A percentile compares a stretch with the other conserved stretches of the same genome.
Conservation (phyloP, 2,113 vertebrate genomes). For the Gulo gulo region DNA sequence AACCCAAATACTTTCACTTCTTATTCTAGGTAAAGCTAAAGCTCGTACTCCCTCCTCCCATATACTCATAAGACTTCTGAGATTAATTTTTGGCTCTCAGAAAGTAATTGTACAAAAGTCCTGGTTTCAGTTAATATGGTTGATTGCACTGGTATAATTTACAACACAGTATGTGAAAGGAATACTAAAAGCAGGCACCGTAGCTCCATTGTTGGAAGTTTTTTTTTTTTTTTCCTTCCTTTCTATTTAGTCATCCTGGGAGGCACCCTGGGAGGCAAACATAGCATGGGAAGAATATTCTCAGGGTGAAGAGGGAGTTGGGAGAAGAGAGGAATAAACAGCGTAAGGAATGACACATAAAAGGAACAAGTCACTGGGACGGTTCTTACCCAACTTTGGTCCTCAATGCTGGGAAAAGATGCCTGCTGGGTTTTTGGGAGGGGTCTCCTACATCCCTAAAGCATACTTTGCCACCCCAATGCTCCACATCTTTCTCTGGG, state of each 20-base stretch:
- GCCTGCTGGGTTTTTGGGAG: not conserved
- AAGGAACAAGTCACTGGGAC: not conserved
- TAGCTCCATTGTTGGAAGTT: conserved; percentile 43
- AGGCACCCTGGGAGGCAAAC: conserved; percentile 63
- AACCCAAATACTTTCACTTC: not conserved
- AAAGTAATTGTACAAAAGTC: conserved; percentile 22
- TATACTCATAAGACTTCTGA: not conserved
- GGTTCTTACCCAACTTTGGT: conserved; percentile 10
- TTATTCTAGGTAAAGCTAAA: conserved; percentile 22
- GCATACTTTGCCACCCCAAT: not conserved
- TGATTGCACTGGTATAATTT: conserved; percentile 56
- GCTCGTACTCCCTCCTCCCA: not conserved
- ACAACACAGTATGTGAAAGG: conserved; percentile 43
- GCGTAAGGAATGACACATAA: conserved; percentile 28
- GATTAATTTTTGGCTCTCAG: conserved; percentile 43
- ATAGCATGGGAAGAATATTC: conserved; percentile 55
- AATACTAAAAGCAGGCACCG: conserved; percentile 55
- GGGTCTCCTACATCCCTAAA: not conserved
- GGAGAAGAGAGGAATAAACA: conserved; percentile 44
- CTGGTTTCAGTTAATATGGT: conserved; percentile 50
- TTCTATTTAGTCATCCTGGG: conserved; percentile 66
- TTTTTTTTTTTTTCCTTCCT: not conserved
- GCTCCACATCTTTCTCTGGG: not conserved
- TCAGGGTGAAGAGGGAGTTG: conserved; percentile 55
- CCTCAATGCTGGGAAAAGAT: conserved; percentile 36